Evolutionary conservation across 1,140 invertebrate genomes (phyloP).

Genomic region (Drosophila obscura): DNA sequence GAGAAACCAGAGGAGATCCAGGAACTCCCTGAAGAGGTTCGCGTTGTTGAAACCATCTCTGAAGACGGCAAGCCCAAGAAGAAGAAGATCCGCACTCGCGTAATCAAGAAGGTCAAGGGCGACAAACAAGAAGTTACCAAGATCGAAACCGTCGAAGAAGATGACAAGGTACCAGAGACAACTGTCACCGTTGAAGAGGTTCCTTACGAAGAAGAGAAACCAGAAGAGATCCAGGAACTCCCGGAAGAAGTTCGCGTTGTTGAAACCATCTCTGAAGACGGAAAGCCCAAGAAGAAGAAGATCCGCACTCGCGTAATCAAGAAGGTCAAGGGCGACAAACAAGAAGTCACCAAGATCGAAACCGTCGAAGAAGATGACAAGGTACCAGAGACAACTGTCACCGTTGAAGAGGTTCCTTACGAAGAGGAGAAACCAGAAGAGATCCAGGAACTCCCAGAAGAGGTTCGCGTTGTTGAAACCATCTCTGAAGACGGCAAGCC

Average conservation of each 20-base stretch:
- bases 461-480: slow-evolving; percentile 1
- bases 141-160: slow-evolving; percentile 8
- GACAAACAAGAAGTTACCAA: slow-evolving; percentile 11
- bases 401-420: background rate
- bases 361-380: slow-evolving; percentile 11
- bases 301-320: slow-evolving; percentile 12
- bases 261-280: background rate
- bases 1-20: background rate
- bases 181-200: slow-evolving; percentile 9
- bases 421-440: background rate
- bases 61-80: slow-evolving; percentile 8
- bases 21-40: slow-evolving; percentile 5
- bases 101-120: slow-evolving; percentile 15
- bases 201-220: background rate
- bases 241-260: slow-evolving; percentile 6
- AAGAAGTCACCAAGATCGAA: slow-evolving; percentile 13
- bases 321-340: slow-evolving; percentile 11
- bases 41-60: background rate
- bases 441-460: slow-evolving; percentile 5
- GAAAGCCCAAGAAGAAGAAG: slow-evolving; percentile 14
- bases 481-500: slow-evolving; percentile 4
- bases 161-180: slow-evolving; percentile 1
- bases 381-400: background rate
- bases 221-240: slow-evolving; percentile 1
- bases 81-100: slow-evolving; percentile 13